phyloP scores from a whole-genome alignment of 2,888 invertebrate genomes.

The Drosophila tripunctata region DNA sequence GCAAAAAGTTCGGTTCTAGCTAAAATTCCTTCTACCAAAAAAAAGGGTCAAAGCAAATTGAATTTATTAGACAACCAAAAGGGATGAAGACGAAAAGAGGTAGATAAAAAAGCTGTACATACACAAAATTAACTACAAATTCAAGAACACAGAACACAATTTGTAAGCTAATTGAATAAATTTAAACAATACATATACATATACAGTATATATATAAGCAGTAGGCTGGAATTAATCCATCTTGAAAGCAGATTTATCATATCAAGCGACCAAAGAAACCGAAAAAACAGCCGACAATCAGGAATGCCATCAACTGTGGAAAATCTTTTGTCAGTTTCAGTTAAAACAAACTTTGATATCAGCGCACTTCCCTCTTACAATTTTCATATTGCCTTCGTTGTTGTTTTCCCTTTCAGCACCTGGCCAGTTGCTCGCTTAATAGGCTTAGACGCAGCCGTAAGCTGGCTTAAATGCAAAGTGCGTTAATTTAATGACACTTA shows the following conservation, averaged over 20 bases:
- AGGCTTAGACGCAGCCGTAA: slow-evolving; percentile 56
- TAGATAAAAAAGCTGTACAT: no score
- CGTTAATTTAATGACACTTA: slow-evolving; percentile 63
- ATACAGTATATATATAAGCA: neutral
- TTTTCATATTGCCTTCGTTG: slow-evolving; percentile 3
- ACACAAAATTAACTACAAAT: neutral
- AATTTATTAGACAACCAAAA: slow-evolving; percentile 7
- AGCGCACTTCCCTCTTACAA: neutral
- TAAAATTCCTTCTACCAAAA: neutral
- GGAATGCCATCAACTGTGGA: slow-evolving; percentile 8
- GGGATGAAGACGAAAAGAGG: neutral
- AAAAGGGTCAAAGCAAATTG: slow-evolving; percentile 28
- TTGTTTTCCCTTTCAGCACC: slow-evolving; percentile 8
- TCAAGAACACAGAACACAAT: neutral
- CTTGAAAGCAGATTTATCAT: slow-evolving; percentile 21
- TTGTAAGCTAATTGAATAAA: neutral
- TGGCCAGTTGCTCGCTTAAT: slow-evolving; percentile 46
- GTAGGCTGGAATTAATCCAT: slow-evolving; percentile 1
- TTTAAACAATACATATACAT: neutral
- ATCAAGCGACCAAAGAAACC: slow-evolving; percentile 4
- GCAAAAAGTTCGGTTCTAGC: neutral
- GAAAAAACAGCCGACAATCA: neutral
- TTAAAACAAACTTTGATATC: slow-evolving; percentile 20
- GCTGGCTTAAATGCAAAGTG: slow-evolving; percentile 66
- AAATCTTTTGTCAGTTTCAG: slow-evolving; percentile 7